Evolutionary conservation across 2,888 invertebrate species (phyloP).

Genomic region (Lasioglossum vierecki): DNA sequence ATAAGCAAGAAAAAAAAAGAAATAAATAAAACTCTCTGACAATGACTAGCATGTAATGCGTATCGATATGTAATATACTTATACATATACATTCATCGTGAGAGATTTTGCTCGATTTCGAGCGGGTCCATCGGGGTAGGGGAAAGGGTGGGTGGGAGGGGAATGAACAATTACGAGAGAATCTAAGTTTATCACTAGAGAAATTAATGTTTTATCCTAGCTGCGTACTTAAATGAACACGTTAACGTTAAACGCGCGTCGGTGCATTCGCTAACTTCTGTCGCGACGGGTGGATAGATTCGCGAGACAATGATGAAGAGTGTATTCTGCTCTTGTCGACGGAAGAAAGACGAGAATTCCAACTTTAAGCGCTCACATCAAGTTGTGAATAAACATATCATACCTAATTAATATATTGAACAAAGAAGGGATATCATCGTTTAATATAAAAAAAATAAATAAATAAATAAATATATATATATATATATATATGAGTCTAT

Average conservation of each 20-base stretch:
- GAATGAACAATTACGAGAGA: slow-evolving; percentile 13
- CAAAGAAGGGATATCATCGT: slow-evolving; percentile 79
- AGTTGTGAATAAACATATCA: slow-evolving; percentile 84
- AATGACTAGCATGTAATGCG: slow-evolving; percentile 79
- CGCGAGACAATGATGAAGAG: slow-evolving; percentile 44
- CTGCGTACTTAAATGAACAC: slow-evolving; percentile 77
- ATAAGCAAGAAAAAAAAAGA: slow-evolving; percentile 46
- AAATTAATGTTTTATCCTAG: slow-evolving; percentile 76
- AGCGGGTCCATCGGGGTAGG: neutral
- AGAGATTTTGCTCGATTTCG: slow-evolving; percentile 13
- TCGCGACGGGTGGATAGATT: slow-evolving; percentile 36
- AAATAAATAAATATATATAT: slow-evolving; percentile 63
- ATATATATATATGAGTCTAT: slow-evolving; percentile 44
- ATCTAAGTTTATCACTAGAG: slow-evolving; percentile 65
- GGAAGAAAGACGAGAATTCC: slow-evolving; percentile 66
- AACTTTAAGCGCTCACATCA: slow-evolving; percentile 83
- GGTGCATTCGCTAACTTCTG: slow-evolving; percentile 53
- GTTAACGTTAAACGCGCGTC: slow-evolving; percentile 53
- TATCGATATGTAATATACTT: slow-evolving; percentile 72
- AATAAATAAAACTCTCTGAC: slow-evolving; percentile 73
- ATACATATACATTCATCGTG: slow-evolving; percentile 54
- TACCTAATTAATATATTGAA: slow-evolving; percentile 82
- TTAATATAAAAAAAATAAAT: slow-evolving; percentile 79
- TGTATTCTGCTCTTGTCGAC: slow-evolving; percentile 55
- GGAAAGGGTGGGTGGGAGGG: neutral